Percentiles rank a stretch among this genome's conserved stretches.
These are phyloP conservation scores for Tetheella fluctuosa DNA, from an alignment of 2,888 invertebrate genomes.

Conservation along the genomic window DNA sequence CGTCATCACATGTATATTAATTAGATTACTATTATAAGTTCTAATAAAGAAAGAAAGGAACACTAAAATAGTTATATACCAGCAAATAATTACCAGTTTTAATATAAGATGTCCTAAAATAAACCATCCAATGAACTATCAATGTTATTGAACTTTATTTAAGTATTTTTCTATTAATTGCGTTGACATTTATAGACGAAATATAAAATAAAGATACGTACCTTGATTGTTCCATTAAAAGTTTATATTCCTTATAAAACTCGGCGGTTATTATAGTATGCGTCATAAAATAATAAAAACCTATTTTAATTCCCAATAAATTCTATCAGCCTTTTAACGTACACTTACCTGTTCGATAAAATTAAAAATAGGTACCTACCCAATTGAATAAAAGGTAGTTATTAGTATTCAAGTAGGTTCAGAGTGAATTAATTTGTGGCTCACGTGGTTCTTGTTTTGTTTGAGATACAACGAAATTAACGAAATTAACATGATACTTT, in stretches of 20 bases:
- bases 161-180: neutral
- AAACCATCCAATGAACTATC: too few species aligned
- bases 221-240: slow-evolving; percentile 3
- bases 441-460: too few species aligned
- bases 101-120: too few species aligned
- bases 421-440: neutral
- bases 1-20: too few species aligned
- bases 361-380: neutral
- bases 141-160: too few species aligned
- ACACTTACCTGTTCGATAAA: slow-evolving; percentile 16
- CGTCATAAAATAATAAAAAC: slow-evolving; percentile 30
- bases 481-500: too few species aligned
- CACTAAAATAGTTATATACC: too few species aligned
- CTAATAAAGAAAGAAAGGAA: too few species aligned
- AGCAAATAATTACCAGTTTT: too few species aligned
- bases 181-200: neutral
- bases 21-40: too few species aligned
- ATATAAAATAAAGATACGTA: neutral
- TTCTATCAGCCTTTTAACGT: slow-evolving; percentile 24
- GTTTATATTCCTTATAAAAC: slow-evolving; percentile 17
- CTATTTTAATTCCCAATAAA: slow-evolving; percentile 21
- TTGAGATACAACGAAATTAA: too few species aligned
- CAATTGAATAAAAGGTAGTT: neutral
- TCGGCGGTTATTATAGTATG: slow-evolving; percentile 25
- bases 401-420: neutral